Conservation (phyloP, 2,888 invertebrate species). For the Synanthedon myopaeformis region DNA sequence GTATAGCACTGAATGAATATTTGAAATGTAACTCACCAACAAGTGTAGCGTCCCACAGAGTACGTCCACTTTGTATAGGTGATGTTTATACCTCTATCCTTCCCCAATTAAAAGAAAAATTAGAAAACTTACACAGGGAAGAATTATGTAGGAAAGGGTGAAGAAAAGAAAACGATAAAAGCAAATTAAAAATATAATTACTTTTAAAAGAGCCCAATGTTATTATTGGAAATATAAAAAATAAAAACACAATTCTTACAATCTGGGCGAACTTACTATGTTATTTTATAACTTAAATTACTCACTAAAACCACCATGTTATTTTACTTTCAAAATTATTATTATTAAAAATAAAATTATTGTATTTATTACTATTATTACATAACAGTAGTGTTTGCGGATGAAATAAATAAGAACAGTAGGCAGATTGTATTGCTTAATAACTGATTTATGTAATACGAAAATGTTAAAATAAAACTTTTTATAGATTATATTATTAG, state of each 20-base stretch:
- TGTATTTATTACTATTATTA: too few relatives aligned
- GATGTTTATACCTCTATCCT: slow-evolving; percentile 61
- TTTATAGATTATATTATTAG: too few relatives aligned
- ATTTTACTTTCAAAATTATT: too few relatives aligned
- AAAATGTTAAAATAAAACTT: too few relatives aligned
- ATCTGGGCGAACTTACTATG: slow-evolving; percentile 1
- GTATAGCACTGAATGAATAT: slow-evolving; percentile 34
- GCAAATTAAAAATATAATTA: slow-evolving; percentile 23
- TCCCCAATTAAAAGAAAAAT: slow-evolving; percentile 32
- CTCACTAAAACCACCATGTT: slow-evolving; percentile 2
- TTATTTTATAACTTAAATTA: neutral
- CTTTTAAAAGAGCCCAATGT: slow-evolving; percentile 13
- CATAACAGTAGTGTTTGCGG: too few relatives aligned
- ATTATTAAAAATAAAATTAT: too few relatives aligned
- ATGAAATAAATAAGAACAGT: too few relatives aligned
- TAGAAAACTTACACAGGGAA: slow-evolving; percentile 28
- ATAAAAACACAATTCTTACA: slow-evolving; percentile 1
- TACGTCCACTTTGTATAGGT: slow-evolving; percentile 62
- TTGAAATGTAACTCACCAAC: slow-evolving; percentile 55
- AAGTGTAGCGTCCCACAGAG: slow-evolving; percentile 49
- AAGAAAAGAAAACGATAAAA: slow-evolving; percentile 23
- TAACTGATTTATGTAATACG: too few relatives aligned
- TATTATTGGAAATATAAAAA: neutral
- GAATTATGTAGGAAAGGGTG: slow-evolving; percentile 38
- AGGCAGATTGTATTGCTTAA: too few relatives aligned